These are phyloP conservation scores for Ficedula albicollis DNA, from an alignment of 2,797 vertebrate genomes.

Conservation along the genomic window DNA sequence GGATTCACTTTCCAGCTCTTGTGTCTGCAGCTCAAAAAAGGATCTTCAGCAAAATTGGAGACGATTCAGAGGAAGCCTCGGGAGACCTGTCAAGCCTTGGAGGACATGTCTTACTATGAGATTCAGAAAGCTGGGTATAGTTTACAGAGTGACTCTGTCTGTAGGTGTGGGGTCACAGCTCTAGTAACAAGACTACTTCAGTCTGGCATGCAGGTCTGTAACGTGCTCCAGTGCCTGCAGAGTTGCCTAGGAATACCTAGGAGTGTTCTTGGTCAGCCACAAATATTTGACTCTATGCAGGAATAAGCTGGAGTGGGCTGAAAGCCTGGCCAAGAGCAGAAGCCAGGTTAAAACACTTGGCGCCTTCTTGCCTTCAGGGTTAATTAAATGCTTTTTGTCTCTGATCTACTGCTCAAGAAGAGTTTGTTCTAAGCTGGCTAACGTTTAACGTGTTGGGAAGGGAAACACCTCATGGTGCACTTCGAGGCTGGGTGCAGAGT, in stretches of 20 bases:
- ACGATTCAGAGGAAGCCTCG: fast-evolving
- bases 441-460: background rate
- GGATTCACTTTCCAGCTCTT: background rate
- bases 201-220: background rate
- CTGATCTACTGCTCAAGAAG: background rate
- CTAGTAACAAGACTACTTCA: background rate
- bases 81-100: background rate
- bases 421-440: background rate
- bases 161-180: background rate
- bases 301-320: constrained; percentile 5
- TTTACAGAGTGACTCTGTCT: background rate
- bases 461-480: background rate
- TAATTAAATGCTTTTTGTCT: background rate
- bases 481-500: background rate
- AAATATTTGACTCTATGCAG: background rate
- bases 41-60: background rate
- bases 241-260: constrained; percentile 7
- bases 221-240: fast-evolving
- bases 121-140: background rate
- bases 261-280: constrained; percentile 33
- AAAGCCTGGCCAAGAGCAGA: background rate
- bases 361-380: background rate
- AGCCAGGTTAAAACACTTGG: background rate
- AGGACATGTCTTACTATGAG: background rate
- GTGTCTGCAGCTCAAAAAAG: background rate